Conservation (phyloP, 2,113 vertebrate genomes). For the Mungos mungo region DNA sequence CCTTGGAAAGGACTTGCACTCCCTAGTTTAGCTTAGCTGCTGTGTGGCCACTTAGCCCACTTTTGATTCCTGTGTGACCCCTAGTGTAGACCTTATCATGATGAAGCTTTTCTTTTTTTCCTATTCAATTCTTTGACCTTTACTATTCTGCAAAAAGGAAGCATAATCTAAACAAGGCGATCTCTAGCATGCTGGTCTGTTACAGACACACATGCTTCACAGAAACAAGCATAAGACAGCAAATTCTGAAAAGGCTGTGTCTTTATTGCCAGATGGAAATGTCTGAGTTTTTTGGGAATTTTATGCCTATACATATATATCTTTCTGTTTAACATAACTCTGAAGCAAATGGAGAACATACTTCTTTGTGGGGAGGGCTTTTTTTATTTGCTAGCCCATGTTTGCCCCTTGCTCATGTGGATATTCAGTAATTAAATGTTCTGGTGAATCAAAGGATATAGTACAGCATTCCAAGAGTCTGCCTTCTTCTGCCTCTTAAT, state of each 20-base stretch:
- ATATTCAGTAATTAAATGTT: background rate
- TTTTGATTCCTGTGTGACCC: background rate
- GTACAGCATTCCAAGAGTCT: background rate
- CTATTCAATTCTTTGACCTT: background rate
- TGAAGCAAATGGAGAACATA: background rate
- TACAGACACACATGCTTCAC: background rate
- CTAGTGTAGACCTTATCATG: background rate
- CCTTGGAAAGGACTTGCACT: background rate
- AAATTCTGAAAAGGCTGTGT: background rate
- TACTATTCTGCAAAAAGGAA: background rate
- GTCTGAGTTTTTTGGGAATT: background rate
- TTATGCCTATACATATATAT: background rate
- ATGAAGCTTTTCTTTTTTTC: background rate
- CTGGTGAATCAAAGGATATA: background rate
- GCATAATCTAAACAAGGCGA: background rate
- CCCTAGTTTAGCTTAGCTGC: background rate
- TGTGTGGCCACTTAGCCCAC: no score
- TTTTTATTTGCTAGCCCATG: background rate
- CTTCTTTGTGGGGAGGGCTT: background rate
- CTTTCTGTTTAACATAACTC: background rate
- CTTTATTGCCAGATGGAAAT: conserved; percentile 10
- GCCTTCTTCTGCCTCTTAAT: background rate
- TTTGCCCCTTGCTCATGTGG: background rate
- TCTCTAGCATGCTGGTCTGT: background rate
- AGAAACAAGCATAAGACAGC: background rate